These are phyloP conservation scores for Notodonta ziczac DNA, from an alignment of 2,888 invertebrate species.

Conservation along the genomic window DNA sequence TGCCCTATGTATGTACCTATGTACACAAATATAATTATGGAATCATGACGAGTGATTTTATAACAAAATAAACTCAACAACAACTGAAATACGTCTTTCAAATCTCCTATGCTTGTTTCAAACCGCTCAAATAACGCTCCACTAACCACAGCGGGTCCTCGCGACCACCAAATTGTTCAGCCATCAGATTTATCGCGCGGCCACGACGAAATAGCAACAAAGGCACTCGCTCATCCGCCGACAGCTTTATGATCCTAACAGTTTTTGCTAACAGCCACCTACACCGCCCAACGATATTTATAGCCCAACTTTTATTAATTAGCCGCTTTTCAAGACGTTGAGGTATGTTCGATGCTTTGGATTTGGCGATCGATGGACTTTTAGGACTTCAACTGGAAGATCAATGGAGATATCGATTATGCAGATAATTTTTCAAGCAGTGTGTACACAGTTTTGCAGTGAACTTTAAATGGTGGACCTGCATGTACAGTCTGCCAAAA, in stretches of 20 bases:
- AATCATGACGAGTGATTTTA: no score
- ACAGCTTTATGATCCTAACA: conserved; percentile 84
- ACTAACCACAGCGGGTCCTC: conserved; percentile 22
- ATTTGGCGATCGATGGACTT: conserved; percentile 34
- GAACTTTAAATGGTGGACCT: no score
- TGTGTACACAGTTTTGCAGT: no score
- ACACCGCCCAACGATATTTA: conserved; percentile 69
- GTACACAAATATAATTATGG: no score
- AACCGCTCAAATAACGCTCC: background rate
- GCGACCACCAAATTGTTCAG: conserved; percentile 68
- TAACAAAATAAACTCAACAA: no score
- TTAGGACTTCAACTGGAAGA: conserved; percentile 10
- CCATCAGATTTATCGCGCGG: conserved; percentile 76
- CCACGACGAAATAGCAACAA: conserved; percentile 75
- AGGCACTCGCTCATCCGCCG: conserved; percentile 81
- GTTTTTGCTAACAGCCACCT: conserved; percentile 83
- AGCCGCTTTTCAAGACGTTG: conserved; percentile 69
- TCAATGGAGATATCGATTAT: no score
- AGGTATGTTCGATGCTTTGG: conserved; percentile 42
- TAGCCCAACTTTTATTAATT: conserved; percentile 82
- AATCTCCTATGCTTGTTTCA: background rate
- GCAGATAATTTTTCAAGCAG: no score
- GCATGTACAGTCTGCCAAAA: no score
- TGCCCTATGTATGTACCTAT: no score
- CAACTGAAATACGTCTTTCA: no score